These are phyloP conservation scores for Uloborus plumipes DNA, from an alignment of 2,888 invertebrate genomes.

Conservation along the genomic window DNA sequence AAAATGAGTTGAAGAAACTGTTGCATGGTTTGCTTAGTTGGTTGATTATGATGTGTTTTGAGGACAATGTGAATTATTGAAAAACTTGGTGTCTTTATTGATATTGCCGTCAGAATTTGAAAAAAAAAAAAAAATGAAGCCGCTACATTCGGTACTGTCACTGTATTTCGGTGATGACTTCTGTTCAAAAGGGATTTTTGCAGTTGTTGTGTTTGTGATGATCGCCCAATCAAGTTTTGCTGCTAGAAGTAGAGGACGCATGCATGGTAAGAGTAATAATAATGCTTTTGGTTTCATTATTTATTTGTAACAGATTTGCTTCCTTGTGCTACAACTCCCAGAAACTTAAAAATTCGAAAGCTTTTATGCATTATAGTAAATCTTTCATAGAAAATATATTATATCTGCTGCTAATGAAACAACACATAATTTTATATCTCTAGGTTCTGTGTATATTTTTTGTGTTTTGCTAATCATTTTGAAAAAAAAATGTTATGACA, in stretches of 20 bases:
- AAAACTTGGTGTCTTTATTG: neutral
- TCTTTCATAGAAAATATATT: no score
- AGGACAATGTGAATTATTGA: neutral
- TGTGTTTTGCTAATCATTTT: no score
- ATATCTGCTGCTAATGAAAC: no score
- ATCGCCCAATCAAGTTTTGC: neutral
- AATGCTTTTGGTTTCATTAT: neutral
- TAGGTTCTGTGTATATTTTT: no score
- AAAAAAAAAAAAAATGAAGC: no score
- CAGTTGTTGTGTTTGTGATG: conserved; percentile 13
- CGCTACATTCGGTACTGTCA: no score
- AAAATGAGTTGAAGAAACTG: neutral
- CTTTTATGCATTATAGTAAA: no score
- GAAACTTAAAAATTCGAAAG: neutral
- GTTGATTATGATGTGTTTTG: neutral
- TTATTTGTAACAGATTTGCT: neutral
- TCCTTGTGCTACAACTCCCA: no score
- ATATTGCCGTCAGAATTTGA: no score
- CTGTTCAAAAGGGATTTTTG: conserved; percentile 18
- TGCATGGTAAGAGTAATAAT: conserved; percentile 37
- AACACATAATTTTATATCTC: no score
- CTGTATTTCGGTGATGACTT: conserved; percentile 9
- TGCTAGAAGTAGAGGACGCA: conserved; percentile 37
- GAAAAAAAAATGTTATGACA: no score
- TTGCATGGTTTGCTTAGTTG: neutral